Conservation (phyloP, 2,888 invertebrate species). For the Spialia ferax region DNA sequence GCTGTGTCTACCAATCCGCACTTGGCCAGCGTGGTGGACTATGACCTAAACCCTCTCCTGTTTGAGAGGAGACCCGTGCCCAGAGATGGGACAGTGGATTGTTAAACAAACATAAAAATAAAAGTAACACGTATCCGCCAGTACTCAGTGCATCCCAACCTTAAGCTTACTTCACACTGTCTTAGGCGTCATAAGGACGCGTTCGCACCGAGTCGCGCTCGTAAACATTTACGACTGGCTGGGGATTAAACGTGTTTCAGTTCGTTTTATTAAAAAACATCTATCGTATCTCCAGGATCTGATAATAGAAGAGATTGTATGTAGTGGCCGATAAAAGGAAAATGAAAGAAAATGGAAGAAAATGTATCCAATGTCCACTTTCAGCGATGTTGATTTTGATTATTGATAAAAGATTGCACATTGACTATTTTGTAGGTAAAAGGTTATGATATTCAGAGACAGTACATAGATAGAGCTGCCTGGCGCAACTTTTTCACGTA, state of each 20-base stretch:
- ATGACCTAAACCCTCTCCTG: no score
- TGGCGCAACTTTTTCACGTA: no score
- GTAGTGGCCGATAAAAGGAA: constrained; percentile 11
- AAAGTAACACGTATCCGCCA: no score
- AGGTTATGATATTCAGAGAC: no score
- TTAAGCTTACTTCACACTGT: constrained; percentile 65
- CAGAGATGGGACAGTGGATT: no score
- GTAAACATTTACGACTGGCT: constrained; percentile 82
- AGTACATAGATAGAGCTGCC: no score
- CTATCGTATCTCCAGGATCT: constrained; percentile 52
- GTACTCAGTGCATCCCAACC: constrained; percentile 52
- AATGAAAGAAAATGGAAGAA: background rate
- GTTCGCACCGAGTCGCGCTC: constrained; percentile 74
- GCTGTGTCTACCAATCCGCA: no score
- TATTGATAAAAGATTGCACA: background rate
- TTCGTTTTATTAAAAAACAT: constrained; percentile 78
- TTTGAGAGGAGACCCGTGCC: no score
- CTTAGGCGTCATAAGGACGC: constrained; percentile 79
- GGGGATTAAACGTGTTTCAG: constrained; percentile 74
- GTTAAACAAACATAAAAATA: no score
- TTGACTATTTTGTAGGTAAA: background rate
- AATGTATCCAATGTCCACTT: background rate
- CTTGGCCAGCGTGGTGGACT: no score
- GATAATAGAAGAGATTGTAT: constrained; percentile 41
- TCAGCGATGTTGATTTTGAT: background rate